Evolutionary conservation across 2,797 vertebrate species (phyloP).

Genomic region (Chelon auratus): DNA sequence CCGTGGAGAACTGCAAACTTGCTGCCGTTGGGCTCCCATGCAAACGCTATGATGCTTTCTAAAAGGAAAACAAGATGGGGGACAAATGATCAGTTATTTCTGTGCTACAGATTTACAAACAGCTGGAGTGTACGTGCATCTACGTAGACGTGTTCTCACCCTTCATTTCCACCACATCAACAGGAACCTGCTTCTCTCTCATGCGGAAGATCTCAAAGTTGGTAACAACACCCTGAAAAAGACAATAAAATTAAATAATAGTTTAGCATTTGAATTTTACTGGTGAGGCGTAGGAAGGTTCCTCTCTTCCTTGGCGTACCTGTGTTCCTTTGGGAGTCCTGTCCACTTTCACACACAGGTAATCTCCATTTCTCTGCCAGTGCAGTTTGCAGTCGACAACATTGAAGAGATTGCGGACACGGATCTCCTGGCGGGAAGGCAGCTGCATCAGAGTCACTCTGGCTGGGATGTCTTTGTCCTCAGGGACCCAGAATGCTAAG

Average conservation of each 20-base stretch:
- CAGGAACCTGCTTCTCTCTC: constrained; percentile 99
- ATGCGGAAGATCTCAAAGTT: constrained; percentile 99
- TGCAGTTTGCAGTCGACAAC: constrained; percentile 98
- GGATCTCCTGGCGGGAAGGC: constrained; percentile 94
- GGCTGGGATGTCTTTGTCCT: constrained; percentile 98
- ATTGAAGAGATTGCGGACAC: constrained; percentile 98
- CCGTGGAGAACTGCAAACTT: constrained; percentile 98
- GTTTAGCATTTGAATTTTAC: not conserved
- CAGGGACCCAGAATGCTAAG: constrained; percentile 98
- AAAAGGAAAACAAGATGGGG: constrained; percentile 16
- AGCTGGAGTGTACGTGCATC: not conserved
- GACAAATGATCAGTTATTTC: not conserved
- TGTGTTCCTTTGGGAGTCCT: constrained; percentile 96
- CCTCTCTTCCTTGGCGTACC: constrained; percentile 70
- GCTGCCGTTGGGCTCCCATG: constrained; percentile 98
- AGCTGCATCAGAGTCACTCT: constrained; percentile 98
- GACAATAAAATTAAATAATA: not conserved
- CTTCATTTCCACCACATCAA: constrained; percentile 99
- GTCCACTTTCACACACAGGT: constrained; percentile 98
- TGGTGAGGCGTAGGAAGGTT: not conserved
- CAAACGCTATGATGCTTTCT: constrained; percentile 98
- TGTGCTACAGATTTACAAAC: not conserved
- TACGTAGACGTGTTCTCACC: constrained; percentile 77
- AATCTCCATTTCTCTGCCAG: constrained; percentile 98
- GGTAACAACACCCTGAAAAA: constrained; percentile 94